A percentile compares a stretch with the other conserved stretches of the same genome.
These are phyloP conservation scores for Amiota minor DNA, from an alignment of 2,888 invertebrate genomes.

Conservation along the genomic window DNA sequence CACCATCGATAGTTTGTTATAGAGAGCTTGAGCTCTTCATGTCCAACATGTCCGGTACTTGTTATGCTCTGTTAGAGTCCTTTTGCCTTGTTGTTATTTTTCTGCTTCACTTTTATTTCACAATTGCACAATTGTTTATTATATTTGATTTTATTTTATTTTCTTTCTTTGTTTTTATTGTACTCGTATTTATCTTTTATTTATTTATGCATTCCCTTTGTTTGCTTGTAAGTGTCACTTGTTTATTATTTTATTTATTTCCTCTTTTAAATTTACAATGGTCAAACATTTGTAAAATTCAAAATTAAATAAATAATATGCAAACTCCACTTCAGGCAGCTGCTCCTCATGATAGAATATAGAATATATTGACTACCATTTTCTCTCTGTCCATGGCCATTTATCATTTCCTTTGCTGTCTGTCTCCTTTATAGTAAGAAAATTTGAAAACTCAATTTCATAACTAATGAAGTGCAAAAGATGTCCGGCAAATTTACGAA, in stretches of 20 bases:
- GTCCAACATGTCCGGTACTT: no score
- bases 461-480: constrained; percentile 30
- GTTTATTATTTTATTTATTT: no score
- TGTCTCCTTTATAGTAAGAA: background rate
- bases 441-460: constrained; percentile 19
- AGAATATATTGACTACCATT: no score
- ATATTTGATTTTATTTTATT: background rate
- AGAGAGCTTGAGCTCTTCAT: no score
- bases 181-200: background rate
- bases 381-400: background rate
- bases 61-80: background rate
- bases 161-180: background rate
- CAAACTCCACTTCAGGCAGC: background rate
- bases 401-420: background rate
- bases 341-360: background rate
- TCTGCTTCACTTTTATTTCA: background rate
- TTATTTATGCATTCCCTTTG: background rate
- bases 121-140: no score
- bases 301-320: constrained; percentile 23
- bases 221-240: no score
- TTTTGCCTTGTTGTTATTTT: background rate
- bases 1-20: no score
- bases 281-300: background rate
- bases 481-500: constrained; percentile 9
- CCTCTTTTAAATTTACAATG: no score